A percentile compares a stretch with the other conserved stretches of the same genome.
Conservation (phyloP, 2,113 vertebrate species). For the Trematomus loennbergii region DNA sequence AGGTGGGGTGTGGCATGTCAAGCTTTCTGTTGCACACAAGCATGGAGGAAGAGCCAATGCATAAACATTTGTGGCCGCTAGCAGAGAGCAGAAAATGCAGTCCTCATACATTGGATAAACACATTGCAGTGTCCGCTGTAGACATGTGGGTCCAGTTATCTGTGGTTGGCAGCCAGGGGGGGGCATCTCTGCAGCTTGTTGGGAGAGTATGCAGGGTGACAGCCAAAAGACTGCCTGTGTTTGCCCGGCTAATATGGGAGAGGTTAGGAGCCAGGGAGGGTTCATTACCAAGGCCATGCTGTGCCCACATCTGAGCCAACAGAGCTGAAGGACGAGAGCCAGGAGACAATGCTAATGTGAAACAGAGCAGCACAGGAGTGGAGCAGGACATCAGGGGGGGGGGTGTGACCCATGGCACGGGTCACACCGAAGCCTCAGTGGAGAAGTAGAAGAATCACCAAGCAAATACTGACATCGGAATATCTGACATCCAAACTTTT, state of each 20-base stretch:
- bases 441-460: not conserved
- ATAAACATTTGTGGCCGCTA: conserved; percentile 28
- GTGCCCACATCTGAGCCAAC: conserved; percentile 46
- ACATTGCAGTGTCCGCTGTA: conserved; percentile 9
- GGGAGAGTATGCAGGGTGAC: conserved; percentile 41
- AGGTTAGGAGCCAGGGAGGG: conserved; percentile 54
- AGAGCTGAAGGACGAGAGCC: conserved; percentile 39
- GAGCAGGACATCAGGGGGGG: not conserved
- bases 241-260: conserved; percentile 58
- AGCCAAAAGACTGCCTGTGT: conserved; percentile 66
- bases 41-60: not conserved
- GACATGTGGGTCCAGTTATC: conserved; percentile 43
- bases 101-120: conserved; percentile 44
- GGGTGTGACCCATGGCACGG: not conserved
- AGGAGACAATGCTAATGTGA: conserved; percentile 23
- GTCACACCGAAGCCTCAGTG: not conserved
- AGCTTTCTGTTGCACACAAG: conserved; percentile 21
- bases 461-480: no score
- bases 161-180: conserved; percentile 50
- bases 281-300: conserved; percentile 54
- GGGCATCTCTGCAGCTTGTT: conserved; percentile 55
- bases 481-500: no score
- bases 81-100: conserved; percentile 13
- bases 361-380: not conserved
- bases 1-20: conserved; percentile 21